Conservation (phyloP, 2,113 vertebrate genomes). For the Epinephelus lanceolatus region DNA sequence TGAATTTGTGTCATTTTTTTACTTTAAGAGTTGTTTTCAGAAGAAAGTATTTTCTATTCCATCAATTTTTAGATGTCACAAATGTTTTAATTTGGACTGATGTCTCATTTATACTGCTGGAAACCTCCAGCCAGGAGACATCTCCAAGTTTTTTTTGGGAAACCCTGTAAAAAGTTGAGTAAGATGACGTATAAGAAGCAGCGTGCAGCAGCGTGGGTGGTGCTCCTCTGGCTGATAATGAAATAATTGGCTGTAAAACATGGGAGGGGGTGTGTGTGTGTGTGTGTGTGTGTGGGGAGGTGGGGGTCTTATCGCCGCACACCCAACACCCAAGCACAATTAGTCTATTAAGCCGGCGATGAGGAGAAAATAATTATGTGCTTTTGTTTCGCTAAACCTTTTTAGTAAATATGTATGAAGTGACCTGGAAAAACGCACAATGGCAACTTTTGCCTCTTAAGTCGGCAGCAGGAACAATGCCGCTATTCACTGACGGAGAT, state of each 20-base stretch:
- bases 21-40: too few species aligned
- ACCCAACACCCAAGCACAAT: constrained; percentile 58
- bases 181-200: background rate
- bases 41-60: too few species aligned
- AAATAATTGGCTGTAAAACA: constrained; percentile 72
- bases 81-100: too few species aligned
- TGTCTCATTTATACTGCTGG: too few species aligned
- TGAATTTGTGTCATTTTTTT: too few species aligned
- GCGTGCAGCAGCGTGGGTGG: constrained; percentile 41
- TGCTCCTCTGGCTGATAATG: constrained; percentile 58
- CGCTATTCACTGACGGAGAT: constrained; percentile 51
- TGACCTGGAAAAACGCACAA: constrained; percentile 81
- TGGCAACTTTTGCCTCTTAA: constrained; percentile 74
- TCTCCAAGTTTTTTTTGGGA: too few species aligned
- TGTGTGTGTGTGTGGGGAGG: background rate
- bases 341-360: constrained; percentile 33
- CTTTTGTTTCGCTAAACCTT: constrained; percentile 54
- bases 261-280: background rate
- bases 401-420: constrained; percentile 59
- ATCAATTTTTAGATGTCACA: too few species aligned
- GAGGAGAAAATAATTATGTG: constrained; percentile 48
- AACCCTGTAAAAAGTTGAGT: too few species aligned
- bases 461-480: constrained; percentile 64
- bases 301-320: constrained; percentile 46
- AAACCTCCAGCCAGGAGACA: too few species aligned